A percentile compares a stretch with the other conserved stretches of the same genome.
Conservation (phyloP, 2,797 vertebrate species). For the Poecilia picta region DNA sequence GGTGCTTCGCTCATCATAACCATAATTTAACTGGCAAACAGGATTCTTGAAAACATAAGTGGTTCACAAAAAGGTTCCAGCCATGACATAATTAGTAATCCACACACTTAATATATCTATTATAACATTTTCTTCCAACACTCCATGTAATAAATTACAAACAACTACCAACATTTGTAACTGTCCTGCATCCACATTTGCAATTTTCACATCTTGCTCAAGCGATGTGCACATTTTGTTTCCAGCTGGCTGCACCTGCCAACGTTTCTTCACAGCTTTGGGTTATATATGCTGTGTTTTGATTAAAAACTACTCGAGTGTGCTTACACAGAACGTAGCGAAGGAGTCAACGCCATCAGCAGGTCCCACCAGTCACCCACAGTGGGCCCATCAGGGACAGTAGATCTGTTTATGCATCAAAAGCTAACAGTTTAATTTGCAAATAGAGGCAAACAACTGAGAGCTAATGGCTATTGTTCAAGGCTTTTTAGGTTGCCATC, state of each 20-base stretch:
- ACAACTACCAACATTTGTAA: neutral
- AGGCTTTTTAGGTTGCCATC: neutral
- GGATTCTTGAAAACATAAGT: neutral
- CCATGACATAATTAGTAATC: neutral
- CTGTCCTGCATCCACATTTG: neutral
- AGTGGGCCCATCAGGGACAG: conserved; percentile 9
- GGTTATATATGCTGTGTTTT: conserved; percentile 23
- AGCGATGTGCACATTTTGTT: conserved; percentile 45
- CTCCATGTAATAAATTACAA: neutral
- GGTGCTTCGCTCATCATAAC: neutral
- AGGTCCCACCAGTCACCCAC: conserved; percentile 18
- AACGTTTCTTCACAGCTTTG: conserved; percentile 30
- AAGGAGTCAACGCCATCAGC: conserved; percentile 6
- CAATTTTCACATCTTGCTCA: conserved; percentile 27
- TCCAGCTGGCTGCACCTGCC: conserved; percentile 28
- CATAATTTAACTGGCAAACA: neutral
- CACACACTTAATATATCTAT: neutral
- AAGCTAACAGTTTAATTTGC: conserved; percentile 27
- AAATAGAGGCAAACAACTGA: neutral
- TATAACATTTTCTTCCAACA: neutral
- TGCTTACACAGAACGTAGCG: conserved; percentile 13
- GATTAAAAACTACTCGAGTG: conserved; percentile 8
- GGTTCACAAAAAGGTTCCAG: neutral
- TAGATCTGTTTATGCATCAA: conserved; percentile 20
- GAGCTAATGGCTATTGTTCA: neutral